Evolutionary conservation across 2,113 vertebrate genomes (phyloP).

Genomic region (Synchiropus splendidus): DNA sequence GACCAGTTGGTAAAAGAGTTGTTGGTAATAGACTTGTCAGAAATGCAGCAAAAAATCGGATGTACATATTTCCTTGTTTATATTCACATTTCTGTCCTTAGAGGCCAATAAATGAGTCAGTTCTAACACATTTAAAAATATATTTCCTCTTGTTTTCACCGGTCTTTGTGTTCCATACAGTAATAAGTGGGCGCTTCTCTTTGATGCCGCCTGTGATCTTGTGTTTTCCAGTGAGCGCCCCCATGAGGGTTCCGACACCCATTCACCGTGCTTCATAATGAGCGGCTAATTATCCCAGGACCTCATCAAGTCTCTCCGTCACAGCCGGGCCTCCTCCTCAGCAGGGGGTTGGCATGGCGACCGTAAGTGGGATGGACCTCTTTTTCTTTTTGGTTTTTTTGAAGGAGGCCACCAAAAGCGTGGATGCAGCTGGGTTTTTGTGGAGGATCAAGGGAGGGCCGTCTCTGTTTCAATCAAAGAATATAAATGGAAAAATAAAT

Average conservation of each 20-base stretch:
- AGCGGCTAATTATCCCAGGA: conserved; percentile 59
- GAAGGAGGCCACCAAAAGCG: conserved; percentile 37
- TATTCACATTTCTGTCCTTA: no score
- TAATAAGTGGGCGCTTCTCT: conserved; percentile 30
- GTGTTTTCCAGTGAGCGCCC: conserved; percentile 28
- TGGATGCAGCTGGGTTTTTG: not conserved
- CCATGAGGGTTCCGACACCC: conserved; percentile 17
- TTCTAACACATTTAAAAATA: no score
- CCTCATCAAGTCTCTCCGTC: conserved; percentile 44
- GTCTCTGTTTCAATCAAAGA: not conserved
- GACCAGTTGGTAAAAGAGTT: no score
- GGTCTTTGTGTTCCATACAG: conserved; percentile 7
- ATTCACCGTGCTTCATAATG: conserved; percentile 51
- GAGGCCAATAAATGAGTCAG: no score
- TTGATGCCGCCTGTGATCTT: conserved; percentile 42
- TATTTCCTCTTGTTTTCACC: no score
- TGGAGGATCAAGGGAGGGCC: conserved; percentile 12
- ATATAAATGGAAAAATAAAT: conserved; percentile 6
- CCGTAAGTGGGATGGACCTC: conserved; percentile 28
- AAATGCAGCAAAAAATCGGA: no score
- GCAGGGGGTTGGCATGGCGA: conserved; percentile 67
- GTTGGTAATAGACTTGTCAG: no score
- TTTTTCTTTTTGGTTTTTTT: not conserved
- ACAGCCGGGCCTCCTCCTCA: conserved; percentile 31
- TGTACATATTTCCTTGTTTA: no score